These are phyloP conservation scores for Meloidogyne chitwoodi DNA, from an alignment of 1,140 invertebrate genomes.

Conservation along the genomic window DNA sequence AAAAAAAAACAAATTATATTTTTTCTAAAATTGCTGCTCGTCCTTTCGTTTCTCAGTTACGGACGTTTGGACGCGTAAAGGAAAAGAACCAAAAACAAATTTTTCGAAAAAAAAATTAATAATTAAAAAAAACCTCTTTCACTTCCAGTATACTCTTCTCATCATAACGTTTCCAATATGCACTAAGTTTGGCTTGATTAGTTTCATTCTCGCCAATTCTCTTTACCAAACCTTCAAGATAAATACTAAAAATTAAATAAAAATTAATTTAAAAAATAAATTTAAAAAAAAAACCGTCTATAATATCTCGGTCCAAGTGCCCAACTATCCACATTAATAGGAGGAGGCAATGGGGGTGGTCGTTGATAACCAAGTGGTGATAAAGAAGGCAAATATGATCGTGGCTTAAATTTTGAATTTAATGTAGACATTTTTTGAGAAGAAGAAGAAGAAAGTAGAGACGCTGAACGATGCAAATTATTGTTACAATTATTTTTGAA, in stretches of 20 bases:
- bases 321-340: neutral
- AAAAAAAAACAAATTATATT: too few species aligned
- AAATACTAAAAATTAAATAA: neutral
- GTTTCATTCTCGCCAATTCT: neutral
- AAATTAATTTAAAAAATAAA: neutral
- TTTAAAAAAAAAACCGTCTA: neutral
- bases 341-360: neutral
- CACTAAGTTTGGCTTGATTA: neutral
- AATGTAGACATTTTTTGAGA: neutral
- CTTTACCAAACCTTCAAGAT: neutral
- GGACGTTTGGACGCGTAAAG: too few species aligned
- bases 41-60: too few species aligned
- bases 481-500: neutral
- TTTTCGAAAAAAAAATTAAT: too few species aligned
- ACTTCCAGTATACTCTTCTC: neutral
- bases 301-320: neutral
- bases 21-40: too few species aligned
- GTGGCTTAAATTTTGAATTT: neutral
- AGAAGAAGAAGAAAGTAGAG: neutral
- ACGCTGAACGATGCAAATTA: neutral
- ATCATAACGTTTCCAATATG: neutral
- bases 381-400: too few species aligned
- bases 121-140: neutral
- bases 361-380: neutral
- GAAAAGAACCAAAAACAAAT: too few species aligned